These are phyloP conservation scores for Drosophila watanabei DNA, from an alignment of 1,140 invertebrate genomes.

Conservation along the genomic window DNA sequence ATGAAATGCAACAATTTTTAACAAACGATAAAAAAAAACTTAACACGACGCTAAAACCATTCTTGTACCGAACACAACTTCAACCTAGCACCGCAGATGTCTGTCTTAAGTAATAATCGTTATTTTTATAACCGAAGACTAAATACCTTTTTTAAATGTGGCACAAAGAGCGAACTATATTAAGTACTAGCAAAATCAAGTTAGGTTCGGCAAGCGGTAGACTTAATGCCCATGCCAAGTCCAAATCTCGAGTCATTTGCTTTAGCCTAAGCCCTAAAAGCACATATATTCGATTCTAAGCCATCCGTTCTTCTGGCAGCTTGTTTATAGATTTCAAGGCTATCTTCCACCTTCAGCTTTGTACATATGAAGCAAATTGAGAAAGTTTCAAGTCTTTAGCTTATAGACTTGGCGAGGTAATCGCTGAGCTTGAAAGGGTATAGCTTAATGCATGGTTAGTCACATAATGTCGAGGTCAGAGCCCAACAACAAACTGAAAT, in stretches of 20 bases:
- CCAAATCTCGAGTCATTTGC: slow-evolving; percentile 1
- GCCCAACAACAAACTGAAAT: background rate
- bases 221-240: slow-evolving; percentile 3
- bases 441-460: background rate
- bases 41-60: slow-evolving; percentile 32
- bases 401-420: background rate
- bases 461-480: background rate
- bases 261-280: slow-evolving; percentile 1
- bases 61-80: slow-evolving; percentile 48
- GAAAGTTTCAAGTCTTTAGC: background rate
- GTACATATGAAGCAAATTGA: background rate
- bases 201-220: background rate
- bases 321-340: background rate
- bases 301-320: background rate
- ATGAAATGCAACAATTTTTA: slow-evolving; percentile 50
- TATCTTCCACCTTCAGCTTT: background rate
- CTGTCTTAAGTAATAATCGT: slow-evolving; percentile 36
- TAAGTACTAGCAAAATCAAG: slow-evolving; percentile 6
- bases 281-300: background rate
- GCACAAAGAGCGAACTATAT: slow-evolving; percentile 13
- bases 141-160: slow-evolving; percentile 42
- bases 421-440: background rate
- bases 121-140: slow-evolving; percentile 60
- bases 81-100: slow-evolving; percentile 52
- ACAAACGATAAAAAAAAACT: slow-evolving; percentile 22